Conservation (phyloP, 2,888 invertebrate genomes). For the Metopia argyrocephala region DNA sequence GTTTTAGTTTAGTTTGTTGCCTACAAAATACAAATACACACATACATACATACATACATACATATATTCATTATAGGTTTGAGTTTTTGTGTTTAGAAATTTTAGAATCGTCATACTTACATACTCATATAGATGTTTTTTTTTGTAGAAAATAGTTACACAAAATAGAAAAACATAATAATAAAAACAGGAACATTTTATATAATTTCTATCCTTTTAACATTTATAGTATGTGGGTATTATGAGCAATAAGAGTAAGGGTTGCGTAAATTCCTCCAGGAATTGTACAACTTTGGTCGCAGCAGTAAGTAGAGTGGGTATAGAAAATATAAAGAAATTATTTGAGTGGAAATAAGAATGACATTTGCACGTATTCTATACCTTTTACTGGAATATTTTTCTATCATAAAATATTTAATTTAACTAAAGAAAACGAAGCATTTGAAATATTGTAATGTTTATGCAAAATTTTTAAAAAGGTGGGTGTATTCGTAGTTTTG, state of each 20-base stretch:
- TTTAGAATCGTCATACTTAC: neutral
- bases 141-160: constrained; percentile 48
- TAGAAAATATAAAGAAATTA: constrained; percentile 34
- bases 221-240: constrained; percentile 30
- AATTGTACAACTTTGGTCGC: neutral
- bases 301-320: neutral
- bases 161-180: constrained; percentile 2
- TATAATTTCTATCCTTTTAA: neutral
- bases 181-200: neutral
- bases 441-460: no score
- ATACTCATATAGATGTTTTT: constrained; percentile 20
- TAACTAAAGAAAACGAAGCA: neutral
- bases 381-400: neutral
- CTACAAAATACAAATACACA: neutral
- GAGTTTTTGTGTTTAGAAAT: constrained; percentile 2
- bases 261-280: constrained; percentile 7
- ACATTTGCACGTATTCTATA: constrained; percentile 47
- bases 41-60: neutral
- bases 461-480: no score
- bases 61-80: neutral
- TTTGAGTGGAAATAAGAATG: constrained; percentile 54
- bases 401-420: neutral
- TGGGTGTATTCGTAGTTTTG: no score
- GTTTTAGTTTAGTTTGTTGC: neutral
- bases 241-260: constrained; percentile 27